Percentiles rank a stretch among this genome's conserved stretches.
Conservation (phyloP, 2,888 invertebrate genomes). For the Zonitis immaculata region DNA sequence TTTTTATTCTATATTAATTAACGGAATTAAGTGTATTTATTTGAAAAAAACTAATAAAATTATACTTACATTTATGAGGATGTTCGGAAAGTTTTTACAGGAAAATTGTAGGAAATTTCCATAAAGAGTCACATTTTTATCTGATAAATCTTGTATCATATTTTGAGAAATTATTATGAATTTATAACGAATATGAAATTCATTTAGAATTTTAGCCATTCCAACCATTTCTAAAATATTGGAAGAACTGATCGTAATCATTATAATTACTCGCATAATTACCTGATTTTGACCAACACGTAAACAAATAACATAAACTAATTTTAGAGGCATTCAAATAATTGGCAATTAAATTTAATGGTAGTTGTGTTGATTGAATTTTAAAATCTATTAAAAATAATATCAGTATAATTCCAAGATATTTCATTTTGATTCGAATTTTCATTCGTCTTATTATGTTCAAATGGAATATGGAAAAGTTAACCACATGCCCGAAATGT, state of each 20-base stretch:
- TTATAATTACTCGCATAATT: too few species aligned
- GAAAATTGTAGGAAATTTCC: slow-evolving; percentile 9
- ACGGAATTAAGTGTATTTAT: too few species aligned
- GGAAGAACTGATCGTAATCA: too few species aligned
- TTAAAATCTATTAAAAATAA: too few species aligned
- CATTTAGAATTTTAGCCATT: background rate
- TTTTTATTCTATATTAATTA: slow-evolving; percentile 4
- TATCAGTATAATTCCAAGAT: too few species aligned
- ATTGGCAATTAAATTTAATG: slow-evolving; percentile 3
- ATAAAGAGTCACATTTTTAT: slow-evolving; percentile 6
- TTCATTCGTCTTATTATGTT: too few species aligned
- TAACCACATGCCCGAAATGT: too few species aligned
- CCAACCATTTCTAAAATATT: background rate
- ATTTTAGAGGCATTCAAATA: slow-evolving; percentile 5
- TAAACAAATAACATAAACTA: slow-evolving; percentile 8
- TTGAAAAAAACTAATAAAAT: too few species aligned
- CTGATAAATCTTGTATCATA: background rate
- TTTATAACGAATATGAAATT: background rate
- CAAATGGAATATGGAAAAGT: too few species aligned
- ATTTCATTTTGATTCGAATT: too few species aligned
- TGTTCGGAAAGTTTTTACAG: slow-evolving; percentile 1
- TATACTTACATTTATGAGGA: slow-evolving; percentile 1
- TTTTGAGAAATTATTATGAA: background rate
- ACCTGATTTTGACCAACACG: slow-evolving; percentile 10
- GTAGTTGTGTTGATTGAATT: background rate